Conservation (phyloP, 1,140 invertebrate species). For the Sminthurinus signatus region DNA sequence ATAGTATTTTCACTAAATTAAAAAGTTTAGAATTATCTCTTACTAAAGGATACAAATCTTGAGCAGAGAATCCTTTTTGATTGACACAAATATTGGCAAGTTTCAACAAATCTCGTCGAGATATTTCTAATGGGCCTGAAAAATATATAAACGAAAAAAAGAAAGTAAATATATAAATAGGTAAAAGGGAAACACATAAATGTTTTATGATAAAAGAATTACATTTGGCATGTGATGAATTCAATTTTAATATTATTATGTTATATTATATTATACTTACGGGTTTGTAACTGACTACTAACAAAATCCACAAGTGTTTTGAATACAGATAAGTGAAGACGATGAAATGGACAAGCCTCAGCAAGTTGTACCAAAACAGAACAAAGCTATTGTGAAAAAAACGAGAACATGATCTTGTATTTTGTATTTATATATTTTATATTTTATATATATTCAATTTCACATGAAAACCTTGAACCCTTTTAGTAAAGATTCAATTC, state of each 20-base stretch:
- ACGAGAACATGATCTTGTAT: too few relatives aligned
- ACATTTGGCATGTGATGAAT: background rate
- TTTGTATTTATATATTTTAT: too few relatives aligned
- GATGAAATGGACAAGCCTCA: conserved; percentile 14
- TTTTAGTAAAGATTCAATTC: too few relatives aligned
- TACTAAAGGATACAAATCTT: too few relatives aligned
- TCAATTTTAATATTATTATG: background rate
- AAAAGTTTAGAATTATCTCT: too few relatives aligned
- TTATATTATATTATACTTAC: conserved; percentile 12
- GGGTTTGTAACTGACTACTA: background rate
- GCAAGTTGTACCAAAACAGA: conserved; percentile 3
- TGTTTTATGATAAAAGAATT: too few relatives aligned
- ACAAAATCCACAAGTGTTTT: background rate
- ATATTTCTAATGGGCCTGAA: background rate
- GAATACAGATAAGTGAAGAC: conserved; percentile 6
- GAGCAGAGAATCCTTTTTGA: background rate
- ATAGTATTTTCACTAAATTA: too few relatives aligned
- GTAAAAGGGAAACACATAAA: too few relatives aligned
- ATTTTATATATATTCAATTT: background rate
- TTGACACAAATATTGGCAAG: conserved; percentile 5
- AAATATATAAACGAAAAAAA: background rate
- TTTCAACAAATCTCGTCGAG: background rate
- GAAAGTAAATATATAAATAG: too few relatives aligned
- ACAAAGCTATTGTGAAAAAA: background rate
- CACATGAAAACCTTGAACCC: background rate